Percentiles rank a stretch among this genome's conserved stretches.
These are phyloP conservation scores for Calephelis nemesis DNA, from an alignment of 1,140 invertebrate species.

Conservation along the genomic window DNA sequence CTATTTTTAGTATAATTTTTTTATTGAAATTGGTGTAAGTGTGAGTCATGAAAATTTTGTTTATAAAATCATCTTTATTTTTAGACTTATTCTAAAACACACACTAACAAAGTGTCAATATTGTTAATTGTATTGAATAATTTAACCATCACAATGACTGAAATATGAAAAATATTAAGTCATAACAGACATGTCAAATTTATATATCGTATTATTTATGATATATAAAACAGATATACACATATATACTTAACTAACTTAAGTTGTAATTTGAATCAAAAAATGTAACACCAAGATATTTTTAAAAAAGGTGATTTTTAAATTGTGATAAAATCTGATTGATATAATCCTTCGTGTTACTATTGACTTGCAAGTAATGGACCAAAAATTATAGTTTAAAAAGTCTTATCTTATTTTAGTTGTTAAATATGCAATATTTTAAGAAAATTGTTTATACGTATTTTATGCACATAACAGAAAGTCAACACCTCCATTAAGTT, in stretches of 20 bases:
- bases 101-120: slow-evolving; percentile 14
- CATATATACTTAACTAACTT: slow-evolving; percentile 15
- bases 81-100: slow-evolving; percentile 19
- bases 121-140: slow-evolving; percentile 7
- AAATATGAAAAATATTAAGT: not conserved
- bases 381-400: not conserved
- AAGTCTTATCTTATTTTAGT: not conserved
- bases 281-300: not conserved
- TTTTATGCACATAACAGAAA: too few species aligned
- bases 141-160: not conserved
- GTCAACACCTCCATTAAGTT: not conserved
- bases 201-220: slow-evolving; percentile 4
- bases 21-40: too few species aligned
- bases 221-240: slow-evolving; percentile 14
- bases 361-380: not conserved
- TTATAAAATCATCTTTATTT: slow-evolving; percentile 14
- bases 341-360: not conserved
- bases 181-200: not conserved
- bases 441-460: too few species aligned
- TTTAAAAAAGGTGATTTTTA: too few species aligned
- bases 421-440: not conserved
- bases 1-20: too few species aligned
- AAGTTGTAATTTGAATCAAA: not conserved
- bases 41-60: too few species aligned
- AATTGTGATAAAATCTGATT: not conserved